Conservation (phyloP, 2,113 vertebrate species). For the Erythrolamprus reginae region DNA sequence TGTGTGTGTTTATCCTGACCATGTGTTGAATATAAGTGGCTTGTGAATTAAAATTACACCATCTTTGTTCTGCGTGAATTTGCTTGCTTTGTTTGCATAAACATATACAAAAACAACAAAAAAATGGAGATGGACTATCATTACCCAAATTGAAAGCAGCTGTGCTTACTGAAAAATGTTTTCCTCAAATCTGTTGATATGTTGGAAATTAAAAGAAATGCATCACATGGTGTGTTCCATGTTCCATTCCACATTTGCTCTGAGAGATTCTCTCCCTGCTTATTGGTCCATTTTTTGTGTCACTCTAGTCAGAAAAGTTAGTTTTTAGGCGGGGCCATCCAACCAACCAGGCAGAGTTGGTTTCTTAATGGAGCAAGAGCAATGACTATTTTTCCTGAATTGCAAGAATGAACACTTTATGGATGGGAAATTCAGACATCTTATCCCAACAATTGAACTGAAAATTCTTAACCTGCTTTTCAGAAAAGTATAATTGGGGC, state of each 20-base stretch:
- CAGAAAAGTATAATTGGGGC: not conserved
- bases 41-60: constrained; percentile 57
- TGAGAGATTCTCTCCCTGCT: constrained; percentile 39
- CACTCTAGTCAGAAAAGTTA: constrained; percentile 1
- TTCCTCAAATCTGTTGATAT: constrained; percentile 64
- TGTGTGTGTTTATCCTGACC: constrained; percentile 54
- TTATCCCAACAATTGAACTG: not conserved
- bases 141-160: constrained; percentile 75
- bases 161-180: constrained; percentile 67
- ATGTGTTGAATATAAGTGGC: constrained; percentile 43
- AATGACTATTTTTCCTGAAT: not conserved
- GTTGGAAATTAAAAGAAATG: constrained; percentile 49
- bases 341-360: not conserved
- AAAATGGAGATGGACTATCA: constrained; percentile 68
- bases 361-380: not conserved
- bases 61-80: constrained; percentile 50
- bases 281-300: constrained; percentile 31
- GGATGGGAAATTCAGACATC: not conserved
- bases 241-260: constrained; percentile 25
- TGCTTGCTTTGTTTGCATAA: constrained; percentile 47
- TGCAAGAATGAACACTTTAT: not conserved
- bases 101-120: constrained; percentile 21
- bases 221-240: constrained; percentile 50
- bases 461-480: not conserved
- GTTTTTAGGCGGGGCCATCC: not conserved